Base-by-base conservation (phyloP, 2,888 invertebrate genomes). In the Drosophila nigricruria region DNA sequence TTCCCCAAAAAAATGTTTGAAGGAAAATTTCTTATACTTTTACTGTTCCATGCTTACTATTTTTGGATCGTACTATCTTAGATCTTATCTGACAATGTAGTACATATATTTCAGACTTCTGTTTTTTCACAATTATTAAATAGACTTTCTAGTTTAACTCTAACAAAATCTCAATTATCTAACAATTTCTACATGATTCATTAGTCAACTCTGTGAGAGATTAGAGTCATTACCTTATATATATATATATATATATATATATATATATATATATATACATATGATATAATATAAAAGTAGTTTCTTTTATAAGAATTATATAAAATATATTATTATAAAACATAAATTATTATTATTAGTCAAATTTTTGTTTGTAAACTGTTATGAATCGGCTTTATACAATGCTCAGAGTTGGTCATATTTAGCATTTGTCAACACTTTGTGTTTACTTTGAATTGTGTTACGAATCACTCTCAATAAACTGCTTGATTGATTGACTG, bases 391-490 rank as follows among this genome's bases (percentile, higher is more conserved):
- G 9, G 30, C 8, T 57, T 45, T 43, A 59, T 42, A 38, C 32
- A 16, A 38, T 25, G 3, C 25, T 1, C 38, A 27, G 14, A 36
- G 6, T 57, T 60, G 16, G 61, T 47, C 61, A 59, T 34, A 75
- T 65, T 43, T 67, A 60, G 63, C 14, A 16, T 23, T 38, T 34
- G 42, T 27, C 40, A 23, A 18, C n/a, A 50, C 18, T 40, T 72
- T 10, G 23, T 63, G 32, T 54, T 54, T 61, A 68, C 78, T 59
- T 59, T 73, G 73, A 64, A 30, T 62, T 54, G 38, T 62, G 36
- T 68, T 76, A 68, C 73, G 61, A 64, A 9, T 32, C 34, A 25
- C 34, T 42, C 34, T 52, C 27, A 45, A 40, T 32, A 25, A 12
- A 14, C 43, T 45, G 30, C 6, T 20, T 20, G 30, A 49, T 14